Evolutionary conservation across 2,113 vertebrate genomes (phyloP), one percentile per base, ranked within the genome.

Genomic region (Scomber scombrus): DNA sequence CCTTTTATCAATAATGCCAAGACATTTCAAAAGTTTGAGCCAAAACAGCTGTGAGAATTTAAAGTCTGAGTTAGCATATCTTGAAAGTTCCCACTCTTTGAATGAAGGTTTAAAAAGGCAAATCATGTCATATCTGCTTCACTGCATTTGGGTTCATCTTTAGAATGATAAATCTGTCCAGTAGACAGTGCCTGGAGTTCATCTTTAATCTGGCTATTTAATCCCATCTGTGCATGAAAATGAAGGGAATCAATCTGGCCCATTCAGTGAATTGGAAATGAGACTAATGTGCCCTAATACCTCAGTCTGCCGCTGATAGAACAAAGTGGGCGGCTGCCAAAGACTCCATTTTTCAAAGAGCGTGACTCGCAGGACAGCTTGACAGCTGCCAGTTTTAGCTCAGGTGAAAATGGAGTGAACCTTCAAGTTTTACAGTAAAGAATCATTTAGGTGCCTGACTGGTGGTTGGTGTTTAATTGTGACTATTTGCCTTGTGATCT

Each of bases 171-270:
- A 77, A 78, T 90, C 71, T 82, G 67, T 54, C 46, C 40, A 11
- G 47, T 80, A 71, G 50, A 88, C 75, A 76, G 75, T 64, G 86
- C 78, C 78, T 78, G 29, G 81, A 91, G 72, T 82, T 83, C 73
- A 88, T 87, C 82, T 92, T 81, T 88, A 93, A 93, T 92, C 91
- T 80, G 62, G 45, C 79, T 72, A 84, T 90, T 92, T 89, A 92
- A 93, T 94, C 84, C 79, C 83, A 81, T 86, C 78, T 79, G 81
- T 86, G 79, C 83, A 84, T 85, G 72, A 78, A 82, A 87, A 87
- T 85, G 62, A 89, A 84, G 67, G 57, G 65, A 87, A 87, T 89
- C 26, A 72, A 91, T 83, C 77, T 70, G 85, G 78, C 85, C 60
- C 55, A 71, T 76, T 73, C 83, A 87, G 75, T 86, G 91, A 90